Evolutionary conservation across 1,140 invertebrate species (phyloP), one percentile per base, ranked within the genome.

Genomic region (Trichonephila inaurata): DNA sequence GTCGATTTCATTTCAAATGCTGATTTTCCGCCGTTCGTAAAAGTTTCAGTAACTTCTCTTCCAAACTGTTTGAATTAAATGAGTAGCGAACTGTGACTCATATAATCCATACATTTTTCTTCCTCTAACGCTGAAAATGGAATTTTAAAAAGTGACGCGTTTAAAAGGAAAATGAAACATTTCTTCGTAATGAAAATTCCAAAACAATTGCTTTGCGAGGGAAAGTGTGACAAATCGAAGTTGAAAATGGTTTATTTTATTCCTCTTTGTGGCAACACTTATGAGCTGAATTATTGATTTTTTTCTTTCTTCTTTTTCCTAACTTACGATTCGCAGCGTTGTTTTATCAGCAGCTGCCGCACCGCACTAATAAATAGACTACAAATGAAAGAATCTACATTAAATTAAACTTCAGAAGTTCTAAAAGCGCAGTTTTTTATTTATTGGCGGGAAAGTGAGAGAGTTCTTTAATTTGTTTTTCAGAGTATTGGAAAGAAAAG

Each of bases 351-450:
- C 72, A 91, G 64, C 51, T 4, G 89, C 24, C 18, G 33, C 89
- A 82, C 82, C 18, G 6, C 60, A 44, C 62, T 69, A 82, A 82
- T 64, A 62, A 88, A 89, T 82, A 64, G 66, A 93, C 85, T 93
- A 62, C 40, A 93, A 93, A 93, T 89, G 69, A 93, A 93, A 77
- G 69, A 89, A 89, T 89, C 92, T 93, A 24, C 92, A 93, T 93
- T 64, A 51, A 86, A 93, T 87, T 93, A 72, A 64, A 90, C n/a
- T 90, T 72, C 19, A 69, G 33, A 28, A 40, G 28, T 89, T 89
- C 69, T 14, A 5, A 51, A 89, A 10, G 19, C 40, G 60, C 62
- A n/a, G 16, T 89, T 33, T 89, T 66, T 69, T 89, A 69, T 44
- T 3, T 66, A n/a, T 66, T 66, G n/a, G 64, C 19, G 19, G n/a